Evolutionary conservation across 2,888 invertebrate species (phyloP).

Genomic region (Plusia festucae): DNA sequence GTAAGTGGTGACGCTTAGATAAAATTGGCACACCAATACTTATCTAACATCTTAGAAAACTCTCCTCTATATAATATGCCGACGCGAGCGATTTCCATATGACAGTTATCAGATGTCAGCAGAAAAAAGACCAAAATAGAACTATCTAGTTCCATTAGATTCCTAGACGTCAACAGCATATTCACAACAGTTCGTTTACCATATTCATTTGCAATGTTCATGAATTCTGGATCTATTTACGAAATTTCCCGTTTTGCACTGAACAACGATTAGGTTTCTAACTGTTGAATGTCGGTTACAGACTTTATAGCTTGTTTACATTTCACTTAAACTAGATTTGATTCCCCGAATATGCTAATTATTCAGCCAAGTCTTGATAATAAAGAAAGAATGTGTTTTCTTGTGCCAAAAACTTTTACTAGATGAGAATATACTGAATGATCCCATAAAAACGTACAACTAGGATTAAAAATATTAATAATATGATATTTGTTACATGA

Average conservation of each 20-base stretch:
- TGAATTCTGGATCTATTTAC: neutral
- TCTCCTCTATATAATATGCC: no score
- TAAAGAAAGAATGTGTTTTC: no score
- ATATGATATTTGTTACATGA: no score
- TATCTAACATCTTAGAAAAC: no score
- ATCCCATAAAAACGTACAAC: no score
- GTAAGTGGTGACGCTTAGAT: no score
- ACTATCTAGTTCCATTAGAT: neutral
- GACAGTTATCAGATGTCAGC: no score
- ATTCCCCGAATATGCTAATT: neutral
- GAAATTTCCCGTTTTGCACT: neutral
- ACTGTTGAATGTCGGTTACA: neutral
- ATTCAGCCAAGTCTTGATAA: neutral
- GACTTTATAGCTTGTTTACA: slow-evolving; percentile 2
- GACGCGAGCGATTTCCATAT: no score
- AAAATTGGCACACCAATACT: no score
- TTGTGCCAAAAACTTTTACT: no score
- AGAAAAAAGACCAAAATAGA: neutral
- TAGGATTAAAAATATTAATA: no score
- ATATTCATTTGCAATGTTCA: neutral
- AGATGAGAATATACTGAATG: no score
- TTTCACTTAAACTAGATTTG: neutral
- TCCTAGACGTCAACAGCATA: neutral
- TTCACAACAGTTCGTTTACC: neutral
- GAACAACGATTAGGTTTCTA: slow-evolving; percentile 1